Evolutionary conservation across 2,113 vertebrate genomes (phyloP).

Genomic region (Vulpes lagopus): DNA sequence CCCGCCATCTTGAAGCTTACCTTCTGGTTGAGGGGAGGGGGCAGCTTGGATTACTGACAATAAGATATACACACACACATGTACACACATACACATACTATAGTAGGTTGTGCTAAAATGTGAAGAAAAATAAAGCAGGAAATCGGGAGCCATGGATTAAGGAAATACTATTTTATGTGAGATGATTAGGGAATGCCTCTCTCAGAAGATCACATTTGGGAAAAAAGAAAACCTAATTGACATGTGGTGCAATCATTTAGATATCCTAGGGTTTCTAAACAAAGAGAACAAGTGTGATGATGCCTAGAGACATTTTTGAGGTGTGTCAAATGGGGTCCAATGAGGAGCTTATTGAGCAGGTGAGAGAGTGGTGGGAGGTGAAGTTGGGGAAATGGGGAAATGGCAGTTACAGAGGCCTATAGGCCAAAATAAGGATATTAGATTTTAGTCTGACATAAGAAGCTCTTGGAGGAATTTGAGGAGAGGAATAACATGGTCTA

Average conservation of each 20-base stretch:
- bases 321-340: background rate
- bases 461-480: background rate
- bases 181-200: background rate
- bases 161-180: background rate
- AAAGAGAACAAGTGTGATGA: background rate
- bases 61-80: background rate
- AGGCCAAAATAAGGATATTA: background rate
- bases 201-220: background rate
- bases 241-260: background rate
- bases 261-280: background rate
- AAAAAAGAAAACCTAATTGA: background rate
- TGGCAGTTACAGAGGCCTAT: background rate
- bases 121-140: background rate
- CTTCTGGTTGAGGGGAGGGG: background rate
- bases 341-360: background rate
- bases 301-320: background rate
- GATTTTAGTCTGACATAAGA: background rate
- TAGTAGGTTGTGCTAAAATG: background rate
- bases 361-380: background rate
- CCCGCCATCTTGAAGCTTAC: background rate
- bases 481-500: background rate
- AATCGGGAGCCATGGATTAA: background rate
- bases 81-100: too few relatives aligned
- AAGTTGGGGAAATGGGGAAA: background rate
- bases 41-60: background rate